Evolutionary conservation across 2,888 invertebrate genomes (phyloP).

Genomic region (Rhagonycha lutea): DNA sequence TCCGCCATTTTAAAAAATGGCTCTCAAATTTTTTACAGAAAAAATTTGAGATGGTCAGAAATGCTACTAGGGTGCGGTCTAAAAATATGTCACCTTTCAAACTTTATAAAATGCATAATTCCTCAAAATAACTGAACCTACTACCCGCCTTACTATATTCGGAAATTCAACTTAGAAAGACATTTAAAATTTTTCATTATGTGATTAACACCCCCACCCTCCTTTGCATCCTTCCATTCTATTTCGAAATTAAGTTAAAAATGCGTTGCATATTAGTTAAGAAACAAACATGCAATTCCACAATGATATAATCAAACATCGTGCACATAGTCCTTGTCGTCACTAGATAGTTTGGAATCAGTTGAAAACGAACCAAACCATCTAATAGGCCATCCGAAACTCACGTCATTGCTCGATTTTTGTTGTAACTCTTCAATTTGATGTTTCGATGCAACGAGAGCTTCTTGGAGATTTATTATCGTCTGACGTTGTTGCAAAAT

Average conservation of each 20-base stretch:
- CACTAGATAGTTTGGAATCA: slow-evolving; percentile 33
- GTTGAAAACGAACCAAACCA: slow-evolving; percentile 46
- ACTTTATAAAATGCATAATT: no score
- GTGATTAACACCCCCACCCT: not conserved
- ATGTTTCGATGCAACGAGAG: slow-evolving; percentile 47
- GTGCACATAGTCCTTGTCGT: slow-evolving; percentile 48
- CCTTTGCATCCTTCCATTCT: not conserved
- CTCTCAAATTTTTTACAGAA: no score
- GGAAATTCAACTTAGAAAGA: no score
- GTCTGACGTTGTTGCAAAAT: slow-evolving; percentile 49
- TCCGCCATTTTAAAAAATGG: no score
- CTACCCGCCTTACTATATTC: no score
- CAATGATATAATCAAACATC: slow-evolving; percentile 42
- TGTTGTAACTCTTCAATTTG: slow-evolving; percentile 47
- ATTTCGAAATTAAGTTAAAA: not conserved
- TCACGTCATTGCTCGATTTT: slow-evolving; percentile 49
- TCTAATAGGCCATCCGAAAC: slow-evolving; percentile 47
- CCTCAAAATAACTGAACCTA: no score
- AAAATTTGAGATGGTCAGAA: no score
- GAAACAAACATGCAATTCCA: slow-evolving; percentile 12
- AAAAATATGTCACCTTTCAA: no score
- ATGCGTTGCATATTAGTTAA: not conserved
- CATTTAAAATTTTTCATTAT: no score
- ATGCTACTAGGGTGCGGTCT: no score
- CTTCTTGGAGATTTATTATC: slow-evolving; percentile 50